Percentiles rank a stretch among this genome's conserved stretches.
Evolutionary conservation across 2,797 vertebrate species (phyloP).

Genomic region (Phoxinus dragarum): DNA sequence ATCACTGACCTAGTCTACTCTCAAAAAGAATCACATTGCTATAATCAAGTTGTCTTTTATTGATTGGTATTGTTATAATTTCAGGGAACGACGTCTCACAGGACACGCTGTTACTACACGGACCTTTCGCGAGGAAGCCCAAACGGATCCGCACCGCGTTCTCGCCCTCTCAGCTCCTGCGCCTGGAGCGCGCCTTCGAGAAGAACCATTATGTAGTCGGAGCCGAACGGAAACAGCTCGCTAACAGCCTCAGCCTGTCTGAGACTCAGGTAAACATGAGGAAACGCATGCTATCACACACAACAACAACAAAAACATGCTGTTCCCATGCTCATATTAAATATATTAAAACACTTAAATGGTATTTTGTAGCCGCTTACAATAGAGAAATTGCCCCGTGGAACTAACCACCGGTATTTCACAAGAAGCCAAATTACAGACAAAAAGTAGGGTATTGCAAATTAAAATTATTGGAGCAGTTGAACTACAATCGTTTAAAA

Average conservation of each 20-base stretch:
- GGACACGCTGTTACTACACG: slow-evolving; percentile 93
- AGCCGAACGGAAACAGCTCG: slow-evolving; percentile 95
- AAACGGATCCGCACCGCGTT: slow-evolving; percentile 98
- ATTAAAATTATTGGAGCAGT: background rate
- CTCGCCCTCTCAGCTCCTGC: slow-evolving; percentile 94
- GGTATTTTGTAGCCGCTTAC: no score
- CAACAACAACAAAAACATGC: background rate
- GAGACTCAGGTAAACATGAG: slow-evolving; percentile 89
- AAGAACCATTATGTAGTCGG: slow-evolving; percentile 99
- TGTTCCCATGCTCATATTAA: background rate
- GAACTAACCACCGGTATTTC: background rate
- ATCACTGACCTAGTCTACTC: background rate
- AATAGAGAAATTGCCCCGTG: background rate
- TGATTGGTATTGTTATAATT: background rate
- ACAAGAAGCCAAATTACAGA: background rate
- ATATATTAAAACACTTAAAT: background rate
- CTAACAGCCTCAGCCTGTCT: slow-evolving; percentile 91
- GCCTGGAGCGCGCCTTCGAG: slow-evolving; percentile 94
- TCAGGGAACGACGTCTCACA: slow-evolving; percentile 92
- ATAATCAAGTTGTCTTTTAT: background rate
- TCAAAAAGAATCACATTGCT: background rate
- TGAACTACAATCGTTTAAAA: background rate
- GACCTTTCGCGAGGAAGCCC: slow-evolving; percentile 93
- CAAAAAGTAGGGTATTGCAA: background rate
- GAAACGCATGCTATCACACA: no score